Conservation (phyloP, 2,888 invertebrate species). For the Eilema caniola region DNA sequence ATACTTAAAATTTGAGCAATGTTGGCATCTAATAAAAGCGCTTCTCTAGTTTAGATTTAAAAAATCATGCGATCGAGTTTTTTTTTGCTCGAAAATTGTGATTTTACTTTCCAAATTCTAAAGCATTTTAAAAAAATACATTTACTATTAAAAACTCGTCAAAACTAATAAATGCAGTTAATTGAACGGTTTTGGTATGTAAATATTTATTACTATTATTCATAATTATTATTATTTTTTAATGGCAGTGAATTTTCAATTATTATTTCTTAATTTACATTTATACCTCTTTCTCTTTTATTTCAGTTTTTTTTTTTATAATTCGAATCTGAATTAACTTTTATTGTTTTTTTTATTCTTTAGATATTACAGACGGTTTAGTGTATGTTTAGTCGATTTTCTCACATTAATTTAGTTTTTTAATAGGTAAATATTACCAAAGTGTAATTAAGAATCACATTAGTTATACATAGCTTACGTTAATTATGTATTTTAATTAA, state of each 20-base stretch:
- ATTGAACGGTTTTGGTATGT: constrained; percentile 53
- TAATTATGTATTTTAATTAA: constrained; percentile 52
- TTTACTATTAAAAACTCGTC: constrained; percentile 12
- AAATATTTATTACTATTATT: constrained; percentile 47
- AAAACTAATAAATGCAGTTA: constrained; percentile 30
- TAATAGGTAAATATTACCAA: constrained; percentile 85
- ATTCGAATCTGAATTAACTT: constrained; percentile 14
- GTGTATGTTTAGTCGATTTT: constrained; percentile 45
- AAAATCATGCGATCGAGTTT: constrained; percentile 1
- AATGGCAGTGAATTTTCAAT: constrained; percentile 50
- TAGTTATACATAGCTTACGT: constrained; percentile 64
- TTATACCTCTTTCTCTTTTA: constrained; percentile 27
- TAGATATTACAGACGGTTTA: constrained; percentile 37
- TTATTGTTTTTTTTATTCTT: constrained; percentile 20
- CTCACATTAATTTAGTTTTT: constrained; percentile 73
- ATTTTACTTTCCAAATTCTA: constrained; percentile 24
- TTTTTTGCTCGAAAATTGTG: background rate
- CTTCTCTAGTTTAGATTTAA: constrained; percentile 21
- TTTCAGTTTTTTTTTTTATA: constrained; percentile 15
- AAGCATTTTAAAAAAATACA: constrained; percentile 30
- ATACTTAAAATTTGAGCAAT: constrained; percentile 57
- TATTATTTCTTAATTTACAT: constrained; percentile 30
- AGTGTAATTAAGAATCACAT: constrained; percentile 83
- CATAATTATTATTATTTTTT: constrained; percentile 28
- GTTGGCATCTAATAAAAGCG: constrained; percentile 28